Evolutionary conservation across 2,797 vertebrate species (phyloP), one percentile per base, ranked within the genome.

Genomic region (Otolemur crassicaudatus): DNA sequence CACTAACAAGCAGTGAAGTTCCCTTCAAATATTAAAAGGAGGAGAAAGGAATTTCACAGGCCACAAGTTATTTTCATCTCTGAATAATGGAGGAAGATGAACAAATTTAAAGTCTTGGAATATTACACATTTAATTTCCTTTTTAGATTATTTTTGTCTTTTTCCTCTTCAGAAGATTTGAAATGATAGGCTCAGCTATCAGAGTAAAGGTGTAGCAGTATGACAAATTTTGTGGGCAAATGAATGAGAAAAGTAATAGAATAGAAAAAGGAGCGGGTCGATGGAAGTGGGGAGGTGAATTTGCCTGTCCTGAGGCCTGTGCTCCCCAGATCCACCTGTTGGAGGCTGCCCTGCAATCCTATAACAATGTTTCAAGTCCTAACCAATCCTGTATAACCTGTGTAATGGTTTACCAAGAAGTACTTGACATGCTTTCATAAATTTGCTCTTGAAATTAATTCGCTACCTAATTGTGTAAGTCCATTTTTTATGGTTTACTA

Each of bases 231-330:
- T 19, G 84, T 22, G n/a, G 20, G 1, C 12, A 23, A 70, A 25
- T 0, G 40, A 65, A 0, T 27, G n/a, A 72, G 13, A 17, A 31
- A 46, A 23, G 73, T 6, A 11, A 23, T 16, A 37, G 22, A 2
- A 20, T 2, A 7, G 53, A n/a, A 29, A 75, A 29, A 9, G 0
- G 29, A n/a, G 4, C 0, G 56, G 0, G 14, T 8, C 49, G 0
- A 0, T 7, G 46, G 46, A 49, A 4, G 23, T 0, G 37, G 27
- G 67, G 53, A 22, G 17, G 46, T 37, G 3, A 0, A 0, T 1
- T 7, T 53, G 46, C 73, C n/a, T 1, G 40, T 12, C 49, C 9
- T 6, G 11, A 17, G 69, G 73, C 23, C 40, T 2, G 53, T 20
- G n/a, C 56, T 40, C 10, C 16, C 25, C 37, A 5, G 46, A 49